These are phyloP conservation scores for Crenuchus spilurus DNA, from an alignment of 2,797 vertebrate genomes.

Conservation along the genomic window DNA sequence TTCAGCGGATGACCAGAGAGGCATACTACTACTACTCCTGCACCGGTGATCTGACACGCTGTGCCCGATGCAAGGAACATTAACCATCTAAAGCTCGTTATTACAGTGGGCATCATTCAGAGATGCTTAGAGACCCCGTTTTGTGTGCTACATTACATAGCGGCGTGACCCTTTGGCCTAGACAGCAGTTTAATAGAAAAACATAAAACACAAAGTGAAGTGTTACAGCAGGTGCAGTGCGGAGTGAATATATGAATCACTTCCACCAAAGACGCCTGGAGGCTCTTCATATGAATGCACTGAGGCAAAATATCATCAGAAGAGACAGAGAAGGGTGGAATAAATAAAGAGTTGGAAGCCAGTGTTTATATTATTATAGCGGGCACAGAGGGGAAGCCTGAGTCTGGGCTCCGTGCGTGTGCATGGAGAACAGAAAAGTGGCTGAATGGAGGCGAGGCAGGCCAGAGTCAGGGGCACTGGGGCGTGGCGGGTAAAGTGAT, in stretches of 20 bases:
- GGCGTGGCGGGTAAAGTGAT: conserved; percentile 7
- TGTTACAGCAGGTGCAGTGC: not conserved
- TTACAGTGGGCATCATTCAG: conserved; percentile 22
- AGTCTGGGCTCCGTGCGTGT: not conserved
- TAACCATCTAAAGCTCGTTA: conserved; percentile 29
- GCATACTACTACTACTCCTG: conserved; percentile 23
- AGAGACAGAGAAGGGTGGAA: conserved; percentile 5
- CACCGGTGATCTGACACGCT: not conserved
- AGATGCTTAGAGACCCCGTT: conserved; percentile 25
- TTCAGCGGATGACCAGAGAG: conserved; percentile 23
- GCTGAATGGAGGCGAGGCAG: not conserved
- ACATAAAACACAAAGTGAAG: conserved; percentile 29
- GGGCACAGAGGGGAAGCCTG: not conserved
- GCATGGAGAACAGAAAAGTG: not conserved
- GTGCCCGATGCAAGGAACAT: conserved; percentile 6
- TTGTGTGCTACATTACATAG: conserved; percentile 29
- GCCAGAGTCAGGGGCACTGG: not conserved
- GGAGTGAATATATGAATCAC: conserved; percentile 19
- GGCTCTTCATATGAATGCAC: not conserved
- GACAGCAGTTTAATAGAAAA: conserved; percentile 34
- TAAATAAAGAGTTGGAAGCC: conserved; percentile 13
- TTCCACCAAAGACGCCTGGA: not conserved
- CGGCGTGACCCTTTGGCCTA: conserved; percentile 14
- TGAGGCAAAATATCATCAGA: conserved; percentile 20
- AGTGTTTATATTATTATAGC: not conserved